A percentile compares a stretch with the other conserved stretches of the same genome.
phyloP scores from a whole-genome alignment of 2,888 invertebrate genomes.

The Calephelis perditalis region DNA sequence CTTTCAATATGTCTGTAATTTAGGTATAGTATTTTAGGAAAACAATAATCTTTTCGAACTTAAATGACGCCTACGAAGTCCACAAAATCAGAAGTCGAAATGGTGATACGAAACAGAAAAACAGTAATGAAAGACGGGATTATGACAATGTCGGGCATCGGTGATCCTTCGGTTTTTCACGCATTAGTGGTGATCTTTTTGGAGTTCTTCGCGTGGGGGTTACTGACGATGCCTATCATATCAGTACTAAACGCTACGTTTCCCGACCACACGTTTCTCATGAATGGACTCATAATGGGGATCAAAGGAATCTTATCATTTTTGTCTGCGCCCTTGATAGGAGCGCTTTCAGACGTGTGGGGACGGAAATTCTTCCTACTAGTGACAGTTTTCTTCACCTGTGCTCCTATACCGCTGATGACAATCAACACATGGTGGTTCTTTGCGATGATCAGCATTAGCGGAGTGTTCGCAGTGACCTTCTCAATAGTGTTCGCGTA shows the following conservation, averaged over 20 bases:
- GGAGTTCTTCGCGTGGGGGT: slow-evolving; percentile 99
- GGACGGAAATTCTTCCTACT: slow-evolving; percentile 98
- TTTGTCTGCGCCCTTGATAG: slow-evolving; percentile 97
- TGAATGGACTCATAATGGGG: slow-evolving; percentile 99
- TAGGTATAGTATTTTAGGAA: slow-evolving; percentile 59
- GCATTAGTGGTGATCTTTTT: slow-evolving; percentile 99
- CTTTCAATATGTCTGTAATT: slow-evolving; percentile 62
- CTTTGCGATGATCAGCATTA: slow-evolving; percentile 99
- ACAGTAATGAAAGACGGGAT: slow-evolving; percentile 92
- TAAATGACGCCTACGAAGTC: slow-evolving; percentile 86
- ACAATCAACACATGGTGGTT: slow-evolving; percentile 99
- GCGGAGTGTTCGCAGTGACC: slow-evolving; percentile 98
- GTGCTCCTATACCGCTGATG: slow-evolving; percentile 99
- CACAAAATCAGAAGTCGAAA: slow-evolving; percentile 90
- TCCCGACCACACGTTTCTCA: slow-evolving; percentile 98
- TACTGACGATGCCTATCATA: slow-evolving; percentile 98
- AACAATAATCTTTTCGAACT: slow-evolving; percentile 49
- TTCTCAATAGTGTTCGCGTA: slow-evolving; percentile 99
- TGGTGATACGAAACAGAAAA: slow-evolving; percentile 92
- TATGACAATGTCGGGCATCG: slow-evolving; percentile 92
- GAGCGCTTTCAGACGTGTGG: slow-evolving; percentile 98
- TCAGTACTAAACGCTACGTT: slow-evolving; percentile 96
- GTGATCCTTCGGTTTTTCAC: slow-evolving; percentile 98
- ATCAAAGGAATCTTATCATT: slow-evolving; percentile 98
- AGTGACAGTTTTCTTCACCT: slow-evolving; percentile 98